Evolutionary conservation across 2,113 vertebrate genomes (phyloP), one percentile per base, ranked within the genome.

Genomic region (Puffinus mauretanicus): DNA sequence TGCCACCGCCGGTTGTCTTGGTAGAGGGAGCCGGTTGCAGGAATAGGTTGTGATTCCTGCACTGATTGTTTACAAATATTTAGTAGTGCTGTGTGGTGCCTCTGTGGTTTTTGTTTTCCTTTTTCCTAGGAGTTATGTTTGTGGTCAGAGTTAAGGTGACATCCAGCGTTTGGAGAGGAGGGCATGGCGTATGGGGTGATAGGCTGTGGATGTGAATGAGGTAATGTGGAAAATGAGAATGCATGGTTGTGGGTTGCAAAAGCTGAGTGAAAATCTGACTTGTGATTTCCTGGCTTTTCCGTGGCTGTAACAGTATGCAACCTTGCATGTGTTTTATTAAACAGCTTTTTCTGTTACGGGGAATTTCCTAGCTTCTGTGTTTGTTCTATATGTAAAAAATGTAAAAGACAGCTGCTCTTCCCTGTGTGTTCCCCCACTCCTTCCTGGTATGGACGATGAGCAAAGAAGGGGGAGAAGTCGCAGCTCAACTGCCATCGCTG

Each of bases 141-240:
- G 84, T 83, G 93, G 87, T 94, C 75, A 72, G 92, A 82, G 79
- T 77, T 93, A 27, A 86, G 93, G 93, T 93, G 91, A 69, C 75
- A 82, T 47, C 17, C 64, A 42, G 73, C 5, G 0, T 67, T 83
- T 30, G 82, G 85, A 79, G 84, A 38, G 85, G 75, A 88, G 73
- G 84, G 82, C 40, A 79, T 15, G 66, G 77, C 7, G 1, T 69
- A 34, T 30, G 64, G 67, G 72, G 94, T 60, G 78, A 38, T 40
- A 47, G 89, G 89, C 58, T 82, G 79, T 58, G 85, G 67, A 61
- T 72, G 70, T n/a, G 81, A 60, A 24, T 49, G 94, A 94, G 93
- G 93, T 54, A 32, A 70, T n/a, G 72, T 81, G 79, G 94, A 84
- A 82, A 67, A 82, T 22, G 49, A 62, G 90, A 77, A 85, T 15